phyloP scores from a whole-genome alignment of 2,888 invertebrate genomes.

The Brenthis daphne region DNA sequence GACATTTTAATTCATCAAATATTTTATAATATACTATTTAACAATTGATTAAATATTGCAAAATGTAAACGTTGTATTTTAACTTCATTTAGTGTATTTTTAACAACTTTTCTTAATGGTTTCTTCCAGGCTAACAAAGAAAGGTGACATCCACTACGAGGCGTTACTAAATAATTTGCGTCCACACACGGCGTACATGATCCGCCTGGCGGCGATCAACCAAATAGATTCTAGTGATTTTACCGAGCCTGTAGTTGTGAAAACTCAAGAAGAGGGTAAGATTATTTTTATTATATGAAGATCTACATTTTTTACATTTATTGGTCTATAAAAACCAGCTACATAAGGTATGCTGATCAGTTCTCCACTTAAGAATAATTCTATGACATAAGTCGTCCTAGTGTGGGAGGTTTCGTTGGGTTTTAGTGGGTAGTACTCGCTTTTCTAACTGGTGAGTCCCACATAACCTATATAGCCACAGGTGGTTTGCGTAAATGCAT shows the following conservation, averaged over 20 bases:
- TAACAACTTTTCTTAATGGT: not conserved
- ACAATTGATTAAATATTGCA: not conserved
- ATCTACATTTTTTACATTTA: not conserved
- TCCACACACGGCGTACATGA: slow-evolving; percentile 91
- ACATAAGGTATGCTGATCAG: too few relatives aligned
- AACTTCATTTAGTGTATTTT: not conserved
- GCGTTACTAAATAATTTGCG: slow-evolving; percentile 80
- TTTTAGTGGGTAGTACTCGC: too few relatives aligned
- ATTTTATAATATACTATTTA: too few relatives aligned
- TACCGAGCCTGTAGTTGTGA: slow-evolving; percentile 88
- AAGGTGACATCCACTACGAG: slow-evolving; percentile 75
- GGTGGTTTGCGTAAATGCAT: too few relatives aligned
- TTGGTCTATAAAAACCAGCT: too few relatives aligned
- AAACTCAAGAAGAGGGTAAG: slow-evolving; percentile 92
- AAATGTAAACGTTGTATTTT: not conserved
- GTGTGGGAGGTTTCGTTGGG: too few relatives aligned
- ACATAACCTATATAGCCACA: too few relatives aligned
- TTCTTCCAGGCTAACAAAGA: slow-evolving; percentile 63
- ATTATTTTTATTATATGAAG: not conserved
- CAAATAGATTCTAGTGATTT: slow-evolving; percentile 90
- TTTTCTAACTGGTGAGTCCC: too few relatives aligned
- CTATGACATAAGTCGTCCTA: too few relatives aligned
- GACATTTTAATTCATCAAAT: too few relatives aligned
- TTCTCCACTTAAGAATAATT: too few relatives aligned
- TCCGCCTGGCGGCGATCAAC: slow-evolving; percentile 91